Evolutionary conservation across 2,797 vertebrate genomes (phyloP).

Genomic region (Valencia hispanica): DNA sequence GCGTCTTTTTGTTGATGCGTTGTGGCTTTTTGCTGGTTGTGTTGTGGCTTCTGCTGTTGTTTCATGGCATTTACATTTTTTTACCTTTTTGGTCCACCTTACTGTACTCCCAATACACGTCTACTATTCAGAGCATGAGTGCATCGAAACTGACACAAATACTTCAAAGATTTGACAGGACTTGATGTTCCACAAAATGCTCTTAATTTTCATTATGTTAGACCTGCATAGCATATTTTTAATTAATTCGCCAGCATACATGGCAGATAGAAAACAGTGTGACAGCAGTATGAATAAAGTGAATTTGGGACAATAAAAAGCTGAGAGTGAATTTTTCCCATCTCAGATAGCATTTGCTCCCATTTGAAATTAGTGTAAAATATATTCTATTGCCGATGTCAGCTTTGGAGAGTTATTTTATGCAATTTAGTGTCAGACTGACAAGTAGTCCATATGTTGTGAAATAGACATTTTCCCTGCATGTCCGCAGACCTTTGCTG

Average conservation of each 20-base stretch:
- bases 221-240: neutral
- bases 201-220: neutral
- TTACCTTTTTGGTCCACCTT: no score
- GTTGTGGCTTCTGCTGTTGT: no score
- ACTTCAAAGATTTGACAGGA: neutral
- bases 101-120: neutral
- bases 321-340: neutral
- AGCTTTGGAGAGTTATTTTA: neutral
- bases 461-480: neutral
- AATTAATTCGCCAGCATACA: neutral
- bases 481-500: neutral
- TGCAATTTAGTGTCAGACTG: neutral
- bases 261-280: neutral
- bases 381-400: neutral
- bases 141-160: neutral
- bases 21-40: no score
- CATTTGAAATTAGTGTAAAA: slow-evolving; percentile 7
- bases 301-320: neutral
- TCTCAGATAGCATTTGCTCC: slow-evolving; percentile 6
- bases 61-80: no score
- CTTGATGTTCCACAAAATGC: neutral
- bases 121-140: neutral
- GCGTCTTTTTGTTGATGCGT: no score
- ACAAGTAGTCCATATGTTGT: no score
- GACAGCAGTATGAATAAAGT: neutral